Base-by-base conservation (phyloP, 1,140 invertebrate species). In the Rhagoletis zephyria region DNA sequence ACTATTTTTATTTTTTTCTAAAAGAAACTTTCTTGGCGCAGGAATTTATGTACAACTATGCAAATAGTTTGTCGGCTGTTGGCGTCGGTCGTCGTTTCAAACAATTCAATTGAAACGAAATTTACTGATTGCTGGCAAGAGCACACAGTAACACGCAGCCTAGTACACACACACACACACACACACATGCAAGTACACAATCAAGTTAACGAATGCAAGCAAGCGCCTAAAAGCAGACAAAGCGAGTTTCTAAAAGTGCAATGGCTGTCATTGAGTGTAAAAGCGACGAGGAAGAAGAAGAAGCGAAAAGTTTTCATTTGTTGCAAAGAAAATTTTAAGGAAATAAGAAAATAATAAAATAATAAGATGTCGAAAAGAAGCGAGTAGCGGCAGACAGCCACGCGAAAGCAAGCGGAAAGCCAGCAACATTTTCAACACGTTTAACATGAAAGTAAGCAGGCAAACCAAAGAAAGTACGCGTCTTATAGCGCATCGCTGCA, bases 341-440 rank as follows among this genome's bases (percentile, higher is more conserved):
- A 81, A 81, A 81, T 81, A 81, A 81, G n/a, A 81, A 81, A 81
- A 81, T 81, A n/a, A n/a, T n/a, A n/a, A n/a, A n/a, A n/a, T n/a
- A 81, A 81, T 4, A 81, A 81, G 56, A 51, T 56, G 16, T 6
- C 3, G 48, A 3, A 10, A 81, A 81, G 48, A 56, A 3, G n/a
- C 7, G 74, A n/a, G n/a, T 5, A 12, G 9, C 12, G n/a, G 45
- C 40, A 56, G 74, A 56, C 1, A 56, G 16, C 3, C 16, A 51
- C 1, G 67, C 2, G 3, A 1, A 30, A 4, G 4, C 10, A 77
- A 51, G 61, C 61, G n/a, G 48, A 81, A 81, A 30, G 48, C 74
- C 30, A 74, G 64, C 30, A 10, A 10, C 48, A 81, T 56, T 51
- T 81, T 81, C 74, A 81, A 81, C 74, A 12, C 74, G 51, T 81